A percentile compares a stretch with the other conserved stretches of the same genome.
Conservation (phyloP, 2,113 vertebrate genomes). For the Hipposideros armiger region DNA sequence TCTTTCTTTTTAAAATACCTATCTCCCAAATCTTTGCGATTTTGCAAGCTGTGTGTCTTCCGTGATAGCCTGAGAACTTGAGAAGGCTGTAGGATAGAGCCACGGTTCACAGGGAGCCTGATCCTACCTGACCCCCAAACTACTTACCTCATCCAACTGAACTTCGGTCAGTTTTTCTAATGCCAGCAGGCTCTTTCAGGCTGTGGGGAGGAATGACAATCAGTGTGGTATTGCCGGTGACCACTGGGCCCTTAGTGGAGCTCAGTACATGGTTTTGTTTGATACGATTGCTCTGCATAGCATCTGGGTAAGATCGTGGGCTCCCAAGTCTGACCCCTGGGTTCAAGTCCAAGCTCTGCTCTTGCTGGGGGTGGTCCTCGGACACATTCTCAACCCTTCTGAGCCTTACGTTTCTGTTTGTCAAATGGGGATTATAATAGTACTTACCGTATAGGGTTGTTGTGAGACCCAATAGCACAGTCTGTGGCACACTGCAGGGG, state of each 20-base stretch:
- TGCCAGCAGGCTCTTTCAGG: not conserved
- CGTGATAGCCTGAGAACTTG: not conserved
- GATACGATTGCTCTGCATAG: not conserved
- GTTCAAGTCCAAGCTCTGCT: not conserved
- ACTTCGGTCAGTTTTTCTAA: not conserved
- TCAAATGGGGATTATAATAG: not conserved
- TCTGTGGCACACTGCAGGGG: not conserved
- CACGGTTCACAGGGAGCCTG: accelerated
- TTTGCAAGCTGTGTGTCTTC: not conserved
- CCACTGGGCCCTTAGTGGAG: not conserved
- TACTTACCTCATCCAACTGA: not conserved
- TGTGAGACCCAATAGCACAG: not conserved
- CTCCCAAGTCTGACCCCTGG: not conserved
- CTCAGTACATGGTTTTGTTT: not conserved
- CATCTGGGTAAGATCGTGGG: not conserved
- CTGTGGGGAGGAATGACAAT: not conserved
- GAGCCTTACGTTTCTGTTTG: not conserved
- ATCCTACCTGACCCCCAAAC: too few relatives aligned
- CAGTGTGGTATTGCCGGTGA: not conserved
- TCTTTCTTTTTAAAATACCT: not conserved
- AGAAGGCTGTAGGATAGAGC: not conserved
- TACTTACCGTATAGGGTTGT: not conserved
- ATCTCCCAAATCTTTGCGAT: not conserved
- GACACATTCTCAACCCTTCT: not conserved
- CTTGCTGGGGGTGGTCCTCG: not conserved